Percentiles rank a stretch among this genome's conserved stretches.
Conservation (phyloP, 1,140 invertebrate species). For the Linepithema humile region DNA sequence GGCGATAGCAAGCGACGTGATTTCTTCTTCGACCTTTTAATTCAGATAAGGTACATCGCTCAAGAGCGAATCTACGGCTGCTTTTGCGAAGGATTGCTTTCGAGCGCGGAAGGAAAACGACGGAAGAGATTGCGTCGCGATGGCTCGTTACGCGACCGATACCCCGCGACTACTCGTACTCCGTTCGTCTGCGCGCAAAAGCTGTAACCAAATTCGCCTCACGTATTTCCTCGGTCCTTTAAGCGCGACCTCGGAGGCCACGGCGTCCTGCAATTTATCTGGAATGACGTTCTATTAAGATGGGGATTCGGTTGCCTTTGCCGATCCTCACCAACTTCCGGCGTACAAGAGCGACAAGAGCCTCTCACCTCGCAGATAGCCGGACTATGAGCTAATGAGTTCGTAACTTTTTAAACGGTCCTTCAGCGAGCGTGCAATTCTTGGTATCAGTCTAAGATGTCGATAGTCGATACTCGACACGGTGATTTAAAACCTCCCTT, state of each 20-base stretch:
- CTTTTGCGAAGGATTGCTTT: conserved; percentile 21
- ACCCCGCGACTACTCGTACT: conserved; percentile 1
- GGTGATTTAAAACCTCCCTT: conserved; percentile 43
- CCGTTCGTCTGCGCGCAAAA: neutral
- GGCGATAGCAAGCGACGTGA: neutral
- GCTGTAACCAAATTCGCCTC: conserved; percentile 73
- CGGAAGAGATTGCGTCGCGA: conserved; percentile 20
- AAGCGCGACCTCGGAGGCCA: conserved; percentile 26
- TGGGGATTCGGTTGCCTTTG: conserved; percentile 49
- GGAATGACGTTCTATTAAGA: conserved; percentile 73
- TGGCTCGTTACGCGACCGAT: conserved; percentile 57
- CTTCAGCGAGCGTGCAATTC: conserved; percentile 59
- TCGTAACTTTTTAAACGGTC: conserved; percentile 67
- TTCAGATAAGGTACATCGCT: conserved; percentile 22
- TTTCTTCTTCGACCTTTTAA: conserved; percentile 25
- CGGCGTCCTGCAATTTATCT: conserved; percentile 72
- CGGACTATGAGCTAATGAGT: conserved; percentile 63
- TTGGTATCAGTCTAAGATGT: conserved; percentile 44
- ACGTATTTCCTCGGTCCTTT: conserved; percentile 70
- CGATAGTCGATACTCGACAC: conserved; percentile 52
- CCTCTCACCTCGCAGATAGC: neutral
- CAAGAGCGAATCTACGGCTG: conserved; percentile 22
- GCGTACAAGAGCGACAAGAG: conserved; percentile 21
- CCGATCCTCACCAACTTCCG: conserved; percentile 41
- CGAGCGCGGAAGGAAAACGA: neutral